These are phyloP conservation scores for Catharus minimus DNA, from an alignment of 2,113 vertebrate species.

Conservation along the genomic window DNA sequence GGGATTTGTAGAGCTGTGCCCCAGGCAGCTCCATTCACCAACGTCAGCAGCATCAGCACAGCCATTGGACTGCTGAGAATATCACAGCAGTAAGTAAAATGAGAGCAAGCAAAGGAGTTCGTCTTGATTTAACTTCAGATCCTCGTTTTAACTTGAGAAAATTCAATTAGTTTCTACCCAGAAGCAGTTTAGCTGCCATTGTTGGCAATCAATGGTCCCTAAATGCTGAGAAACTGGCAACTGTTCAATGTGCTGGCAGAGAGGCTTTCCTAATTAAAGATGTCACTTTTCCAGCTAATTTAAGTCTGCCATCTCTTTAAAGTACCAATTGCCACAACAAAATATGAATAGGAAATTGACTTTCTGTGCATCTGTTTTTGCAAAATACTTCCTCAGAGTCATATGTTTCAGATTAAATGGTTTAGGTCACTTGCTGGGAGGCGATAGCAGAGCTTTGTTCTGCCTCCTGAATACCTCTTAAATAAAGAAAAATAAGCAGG, in stretches of 20 bases:
- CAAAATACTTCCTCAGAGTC: constrained; percentile 64
- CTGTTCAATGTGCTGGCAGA: constrained; percentile 58
- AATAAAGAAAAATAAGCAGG: constrained; percentile 1
- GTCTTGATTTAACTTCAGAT: constrained; percentile 53
- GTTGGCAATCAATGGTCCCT: constrained; percentile 68
- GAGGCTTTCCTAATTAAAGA: constrained; percentile 74
- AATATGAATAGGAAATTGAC: constrained; percentile 69
- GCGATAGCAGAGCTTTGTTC: not conserved
- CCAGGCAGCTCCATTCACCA: not conserved
- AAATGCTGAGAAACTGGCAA: constrained; percentile 71
- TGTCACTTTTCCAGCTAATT: constrained; percentile 68
- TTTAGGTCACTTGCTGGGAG: constrained; percentile 53
- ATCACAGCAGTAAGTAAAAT: constrained; percentile 17
- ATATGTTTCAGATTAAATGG: constrained; percentile 59
- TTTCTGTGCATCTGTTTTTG: constrained; percentile 68
- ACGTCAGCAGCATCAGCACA: not conserved
- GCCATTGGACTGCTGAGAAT: not conserved
- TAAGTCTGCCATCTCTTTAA: constrained; percentile 65
- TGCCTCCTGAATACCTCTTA: not conserved
- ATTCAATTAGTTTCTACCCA: constrained; percentile 70
- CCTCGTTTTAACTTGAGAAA: constrained; percentile 50
- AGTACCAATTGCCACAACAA: constrained; percentile 65
- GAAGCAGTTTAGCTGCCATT: constrained; percentile 64
- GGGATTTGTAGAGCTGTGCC: not conserved
- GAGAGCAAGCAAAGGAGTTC: constrained; percentile 12